Percentiles rank a stretch among this genome's conserved stretches.
phyloP scores from a whole-genome alignment of 2,888 invertebrate genomes.

The Hirtodrosophila alboralis region DNA sequence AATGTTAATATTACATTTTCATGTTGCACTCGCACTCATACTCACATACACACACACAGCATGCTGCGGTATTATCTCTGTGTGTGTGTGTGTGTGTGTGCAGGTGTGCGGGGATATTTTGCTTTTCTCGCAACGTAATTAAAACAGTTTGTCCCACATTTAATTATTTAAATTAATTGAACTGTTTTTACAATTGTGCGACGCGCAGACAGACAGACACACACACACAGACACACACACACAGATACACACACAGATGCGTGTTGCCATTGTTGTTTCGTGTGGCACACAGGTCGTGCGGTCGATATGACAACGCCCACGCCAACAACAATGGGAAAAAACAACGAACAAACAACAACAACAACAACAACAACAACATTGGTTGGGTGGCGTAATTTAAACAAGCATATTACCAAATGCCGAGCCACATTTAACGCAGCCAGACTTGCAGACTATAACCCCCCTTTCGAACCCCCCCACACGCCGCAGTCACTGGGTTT shows the following conservation, averaged over 20 bases:
- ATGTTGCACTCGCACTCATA: constrained; percentile 23
- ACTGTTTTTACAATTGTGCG: constrained; percentile 72
- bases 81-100: constrained; percentile 12
- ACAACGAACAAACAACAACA: constrained; percentile 10
- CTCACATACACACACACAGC: too few relatives aligned
- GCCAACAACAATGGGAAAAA: constrained; percentile 23
- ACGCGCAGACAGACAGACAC: constrained; percentile 12
- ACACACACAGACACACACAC: constrained; percentile 5
- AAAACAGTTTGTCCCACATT: constrained; percentile 73
- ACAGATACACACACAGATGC: constrained; percentile 3
- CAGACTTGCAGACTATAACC: constrained; percentile 29
- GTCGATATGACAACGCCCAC: constrained; percentile 76
- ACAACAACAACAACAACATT: constrained; percentile 13
- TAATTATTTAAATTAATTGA: constrained; percentile 79
- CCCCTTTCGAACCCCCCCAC: background rate
- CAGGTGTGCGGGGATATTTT: constrained; percentile 13
- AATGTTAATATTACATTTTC: constrained; percentile 54
- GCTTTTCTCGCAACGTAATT: constrained; percentile 61
- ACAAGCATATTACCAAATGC: constrained; percentile 74
- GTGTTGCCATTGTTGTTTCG: constrained; percentile 48
- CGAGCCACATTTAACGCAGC: constrained; percentile 58
- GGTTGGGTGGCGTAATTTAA: constrained; percentile 63
- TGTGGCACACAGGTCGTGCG: constrained; percentile 63
- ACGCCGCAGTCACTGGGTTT: too few relatives aligned
- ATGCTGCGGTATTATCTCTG: constrained; percentile 1